Percentiles rank a stretch among this genome's conserved stretches.
Conservation (phyloP, 2,797 vertebrate species). For the Aeoliscus strigatus region DNA sequence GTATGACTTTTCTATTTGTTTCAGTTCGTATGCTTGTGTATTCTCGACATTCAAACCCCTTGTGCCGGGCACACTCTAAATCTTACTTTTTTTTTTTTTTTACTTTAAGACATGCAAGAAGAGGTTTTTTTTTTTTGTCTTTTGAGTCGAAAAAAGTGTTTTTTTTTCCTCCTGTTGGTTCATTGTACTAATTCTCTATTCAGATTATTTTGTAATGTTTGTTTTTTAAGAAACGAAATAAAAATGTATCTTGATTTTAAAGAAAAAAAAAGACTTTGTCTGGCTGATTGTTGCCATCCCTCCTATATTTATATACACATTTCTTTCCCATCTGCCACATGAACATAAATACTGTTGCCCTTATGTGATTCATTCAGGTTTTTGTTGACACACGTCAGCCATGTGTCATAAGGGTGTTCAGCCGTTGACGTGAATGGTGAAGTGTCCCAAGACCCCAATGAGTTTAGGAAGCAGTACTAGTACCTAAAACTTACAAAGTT, state of each 20-base stretch:
- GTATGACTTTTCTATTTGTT: constrained; percentile 26
- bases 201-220: constrained; percentile 82
- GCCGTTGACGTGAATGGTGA: too few relatives aligned
- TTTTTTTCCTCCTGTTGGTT: constrained; percentile 62
- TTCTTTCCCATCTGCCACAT: too few relatives aligned
- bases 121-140: constrained; percentile 28
- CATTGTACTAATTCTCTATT: constrained; percentile 76
- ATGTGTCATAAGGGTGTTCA: too few relatives aligned
- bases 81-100: constrained; percentile 31
- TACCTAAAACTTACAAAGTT: too few relatives aligned
- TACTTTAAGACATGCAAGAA: constrained; percentile 49
- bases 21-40: constrained; percentile 14
- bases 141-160: constrained; percentile 58
- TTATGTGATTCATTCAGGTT: too few relatives aligned
- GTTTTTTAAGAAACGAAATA: constrained; percentile 82
- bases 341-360: too few relatives aligned
- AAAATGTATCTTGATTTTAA: constrained; percentile 86
- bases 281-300: constrained; percentile 17
- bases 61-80: constrained; percentile 70
- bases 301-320: constrained; percentile 8
- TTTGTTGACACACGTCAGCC: too few relatives aligned
- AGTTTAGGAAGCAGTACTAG: too few relatives aligned
- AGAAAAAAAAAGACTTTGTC: constrained; percentile 61
- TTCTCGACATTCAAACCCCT: constrained; percentile 58
- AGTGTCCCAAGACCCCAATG: too few relatives aligned